Evolutionary conservation across 2,888 invertebrate species (phyloP), one percentile per base, ranked within the genome.

Genomic region (Cryptophagus acutangulus): DNA sequence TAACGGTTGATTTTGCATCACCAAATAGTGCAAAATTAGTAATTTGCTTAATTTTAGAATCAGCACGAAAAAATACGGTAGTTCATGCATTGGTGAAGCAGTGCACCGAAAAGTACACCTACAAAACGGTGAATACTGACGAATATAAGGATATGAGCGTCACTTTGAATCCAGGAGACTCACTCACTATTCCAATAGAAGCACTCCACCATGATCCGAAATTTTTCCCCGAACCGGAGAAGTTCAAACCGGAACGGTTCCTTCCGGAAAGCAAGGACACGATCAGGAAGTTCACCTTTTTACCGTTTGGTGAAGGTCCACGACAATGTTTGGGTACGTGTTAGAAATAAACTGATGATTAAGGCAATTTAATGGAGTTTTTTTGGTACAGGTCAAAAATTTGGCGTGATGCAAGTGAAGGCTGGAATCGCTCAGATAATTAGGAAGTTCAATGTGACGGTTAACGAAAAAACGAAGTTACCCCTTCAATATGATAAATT

Each of bases 211-310:
- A 43, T 13, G 68, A 71, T 49, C 51, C 59, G 1, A 55, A 65
- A 31, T 63, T 63, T 54, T 71, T 61, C 42, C 61, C 66, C 2
- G 57, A 69, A 14, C 71, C 71, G 0, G 54, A 65, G 10, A 54
- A 54, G 38, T 72, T 66, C 48, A 60, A 65, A 44, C 72, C 72
- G 0, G 67, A 67, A 17, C 49, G 70, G 15, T 70, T 70, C 54
- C 51, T 52, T 2, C n/a, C n/a, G n/a, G n/a, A n/a, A n/a, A n/a
- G n/a, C n/a, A n/a, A n/a, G n/a, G 70, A 70, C 1, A 65, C 64
- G 14, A 46, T 41, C 6, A 61, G 60, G 28, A 63, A 59, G 25
- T 61, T 51, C 36, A 46, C 50, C 2, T 65, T 46, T 46, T 33
- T 64, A 31, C 57, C 61, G 0, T 66, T 64, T 39, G 62, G 63